phyloP scores from a whole-genome alignment of 2,797 vertebrate genomes.

The Trematomus bernacchii region DNA sequence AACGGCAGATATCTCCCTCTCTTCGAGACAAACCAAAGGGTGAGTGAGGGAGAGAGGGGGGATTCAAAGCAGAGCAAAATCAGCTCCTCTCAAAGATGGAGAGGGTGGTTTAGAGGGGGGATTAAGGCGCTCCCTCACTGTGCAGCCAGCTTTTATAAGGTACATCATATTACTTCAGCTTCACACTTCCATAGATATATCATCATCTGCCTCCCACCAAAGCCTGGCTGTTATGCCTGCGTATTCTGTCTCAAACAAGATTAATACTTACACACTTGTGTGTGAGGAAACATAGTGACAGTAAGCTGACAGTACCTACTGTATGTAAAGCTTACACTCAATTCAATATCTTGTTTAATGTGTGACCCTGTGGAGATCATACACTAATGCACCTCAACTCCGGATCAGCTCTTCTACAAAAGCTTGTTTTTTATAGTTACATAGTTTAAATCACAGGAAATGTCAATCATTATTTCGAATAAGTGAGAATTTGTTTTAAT shows the following conservation, averaged over 20 bases:
- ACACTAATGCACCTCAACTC: conserved; percentile 42
- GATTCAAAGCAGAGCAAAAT: conserved; percentile 76
- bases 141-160: conserved; percentile 81
- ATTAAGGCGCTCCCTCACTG: conserved; percentile 78
- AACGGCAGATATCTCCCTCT: conserved; percentile 69
- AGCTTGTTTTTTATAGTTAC: conserved; percentile 4
- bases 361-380: conserved; percentile 61
- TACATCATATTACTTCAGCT: conserved; percentile 82
- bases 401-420: conserved; percentile 24
- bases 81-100: conserved; percentile 80
- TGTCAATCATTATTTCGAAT: not conserved
- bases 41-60: conserved; percentile 31
- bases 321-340: conserved; percentile 72
- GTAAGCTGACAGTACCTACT: conserved; percentile 79
- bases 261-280: conserved; percentile 74
- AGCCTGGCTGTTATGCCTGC: conserved; percentile 72
- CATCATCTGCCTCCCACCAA: conserved; percentile 80
- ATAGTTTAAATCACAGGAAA: not conserved
- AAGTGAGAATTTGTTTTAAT: not conserved
- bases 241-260: conserved; percentile 81
- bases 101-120: conserved; percentile 78
- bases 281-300: conserved; percentile 76
- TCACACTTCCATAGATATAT: conserved; percentile 82
- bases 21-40: conserved; percentile 72
- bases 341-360: conserved; percentile 73